Base-by-base conservation (phyloP, 2,797 vertebrate genomes). In the Erithacus rubecula region DNA sequence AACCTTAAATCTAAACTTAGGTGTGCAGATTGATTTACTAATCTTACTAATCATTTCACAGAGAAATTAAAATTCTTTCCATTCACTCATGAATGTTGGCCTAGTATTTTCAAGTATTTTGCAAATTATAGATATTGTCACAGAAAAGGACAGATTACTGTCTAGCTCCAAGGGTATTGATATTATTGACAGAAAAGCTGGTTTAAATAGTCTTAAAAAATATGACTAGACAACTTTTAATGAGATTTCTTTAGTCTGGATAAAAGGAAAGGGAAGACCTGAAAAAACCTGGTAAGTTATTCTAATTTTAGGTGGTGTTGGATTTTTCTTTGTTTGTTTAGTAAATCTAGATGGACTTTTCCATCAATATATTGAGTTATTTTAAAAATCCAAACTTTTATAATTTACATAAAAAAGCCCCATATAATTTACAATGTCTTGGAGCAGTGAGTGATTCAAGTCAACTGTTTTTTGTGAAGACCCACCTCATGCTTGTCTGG, bases 401-500 rank as follows among this genome's bases (percentile, higher is more conserved):
- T 27, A 0, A 65, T 78, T 70, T 74, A 34, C 13, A 26, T 22
- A 2, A 3, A 39, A 76, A 67, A n/a, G 0, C 3, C 5, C 5
- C 1, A 26, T 34, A 19, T 56, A 0, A 65, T 78, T 78, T 74
- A 30, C 10, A 46, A 15, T 24, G 5, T n/a, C 30, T 65, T 89
- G n/a, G 30, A 65, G 34, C 16, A 82, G 68, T 18, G 8, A 75
- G 10, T 30, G 19, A 64, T 58, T 46, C 5, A 72, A 76, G 15
- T 49, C 47, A 52, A 22, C 8, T 20, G 11, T 10, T 15, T 64
- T 71, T 80, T 63, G 12, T 65, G 63, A 93, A 76, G 2, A 51
- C 7, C 1, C 17, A 55, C 16, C 4, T 85, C 68, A 7, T 36
- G 21, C 30, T 55, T 4, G 0, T 27, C 12, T 46, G 43, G 24